Percentiles rank a stretch among this genome's conserved stretches.
Evolutionary conservation across 2,113 vertebrate species (phyloP).

Genomic region (Arothron firmamentum): DNA sequence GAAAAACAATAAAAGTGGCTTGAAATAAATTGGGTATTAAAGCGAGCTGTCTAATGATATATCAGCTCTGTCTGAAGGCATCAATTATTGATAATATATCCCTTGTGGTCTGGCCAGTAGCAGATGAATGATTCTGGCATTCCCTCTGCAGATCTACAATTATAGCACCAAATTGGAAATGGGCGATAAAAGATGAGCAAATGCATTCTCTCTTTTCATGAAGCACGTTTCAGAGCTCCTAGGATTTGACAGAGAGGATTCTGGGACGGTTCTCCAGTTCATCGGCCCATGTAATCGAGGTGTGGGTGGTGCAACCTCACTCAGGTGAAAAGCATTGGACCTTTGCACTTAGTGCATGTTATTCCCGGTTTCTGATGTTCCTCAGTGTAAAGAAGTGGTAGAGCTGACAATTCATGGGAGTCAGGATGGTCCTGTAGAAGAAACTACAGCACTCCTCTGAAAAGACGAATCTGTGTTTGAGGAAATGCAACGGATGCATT

Average conservation of each 20-base stretch:
- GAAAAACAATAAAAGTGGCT: conserved; percentile 28
- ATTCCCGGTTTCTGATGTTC: neutral
- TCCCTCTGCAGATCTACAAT: conserved; percentile 22
- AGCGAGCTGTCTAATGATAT: conserved; percentile 23
- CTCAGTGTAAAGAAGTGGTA: conserved; percentile 9
- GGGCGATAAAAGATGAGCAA: conserved; percentile 12
- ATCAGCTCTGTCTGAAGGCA: conserved; percentile 21
- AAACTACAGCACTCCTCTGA: too few relatives aligned
- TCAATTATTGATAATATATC: conserved; percentile 30
- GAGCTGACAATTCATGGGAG: neutral
- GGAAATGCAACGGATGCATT: too few relatives aligned
- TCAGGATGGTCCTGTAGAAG: too few relatives aligned
- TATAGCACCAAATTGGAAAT: conserved; percentile 24
- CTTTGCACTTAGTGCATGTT: conserved; percentile 1
- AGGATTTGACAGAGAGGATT: conserved; percentile 42
- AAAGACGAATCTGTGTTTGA: too few relatives aligned
- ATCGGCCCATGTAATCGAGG: conserved; percentile 39
- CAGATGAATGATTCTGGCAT: conserved; percentile 16
- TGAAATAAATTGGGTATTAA: conserved; percentile 31
- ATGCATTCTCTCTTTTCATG: conserved; percentile 17
- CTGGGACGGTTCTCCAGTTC: conserved; percentile 34
- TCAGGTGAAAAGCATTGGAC: conserved; percentile 11
- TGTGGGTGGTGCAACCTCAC: conserved; percentile 30
- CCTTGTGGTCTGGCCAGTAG: conserved; percentile 14
- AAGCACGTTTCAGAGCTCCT: conserved; percentile 38